These are phyloP conservation scores for Chelon auratus DNA, from an alignment of 2,797 vertebrate genomes.

Conservation along the genomic window DNA sequence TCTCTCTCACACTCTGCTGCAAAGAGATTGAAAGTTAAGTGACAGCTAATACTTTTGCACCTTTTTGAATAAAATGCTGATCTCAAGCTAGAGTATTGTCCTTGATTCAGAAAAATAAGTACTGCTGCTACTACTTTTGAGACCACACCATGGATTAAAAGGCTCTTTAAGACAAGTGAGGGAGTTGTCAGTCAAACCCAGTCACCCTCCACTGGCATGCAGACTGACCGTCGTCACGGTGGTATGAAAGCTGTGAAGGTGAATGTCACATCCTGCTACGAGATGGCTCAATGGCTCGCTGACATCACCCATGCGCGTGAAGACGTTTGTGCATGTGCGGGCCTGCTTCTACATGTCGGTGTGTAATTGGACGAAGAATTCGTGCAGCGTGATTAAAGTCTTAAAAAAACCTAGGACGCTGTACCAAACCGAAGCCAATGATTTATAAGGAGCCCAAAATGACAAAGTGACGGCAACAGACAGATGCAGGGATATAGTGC, in stretches of 20 bases:
- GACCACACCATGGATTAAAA: not conserved
- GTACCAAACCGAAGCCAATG: not conserved
- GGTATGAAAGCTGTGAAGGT: slow-evolving; percentile 58
- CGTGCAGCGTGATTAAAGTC: not conserved
- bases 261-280: slow-evolving; percentile 59
- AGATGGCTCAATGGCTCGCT: slow-evolving; percentile 44
- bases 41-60: no score
- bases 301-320: slow-evolving; percentile 47
- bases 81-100: no score
- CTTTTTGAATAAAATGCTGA: no score
- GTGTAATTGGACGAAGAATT: slow-evolving; percentile 21
- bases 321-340: slow-evolving; percentile 7
- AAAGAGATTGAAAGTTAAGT: not conserved
- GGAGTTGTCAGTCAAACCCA: slow-evolving; percentile 54
- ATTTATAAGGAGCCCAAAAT: no score
- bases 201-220: slow-evolving; percentile 56
- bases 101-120: no score
- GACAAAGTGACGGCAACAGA: no score
- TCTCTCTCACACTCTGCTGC: slow-evolving; percentile 1
- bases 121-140: not conserved
- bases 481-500: no score
- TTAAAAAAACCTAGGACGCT: no score
- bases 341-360: slow-evolving; percentile 25
- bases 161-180: slow-evolving; percentile 32
- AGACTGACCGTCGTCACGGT: slow-evolving; percentile 57